Evolutionary conservation across 2,113 vertebrate genomes (phyloP).

Genomic region (Athene noctua): DNA sequence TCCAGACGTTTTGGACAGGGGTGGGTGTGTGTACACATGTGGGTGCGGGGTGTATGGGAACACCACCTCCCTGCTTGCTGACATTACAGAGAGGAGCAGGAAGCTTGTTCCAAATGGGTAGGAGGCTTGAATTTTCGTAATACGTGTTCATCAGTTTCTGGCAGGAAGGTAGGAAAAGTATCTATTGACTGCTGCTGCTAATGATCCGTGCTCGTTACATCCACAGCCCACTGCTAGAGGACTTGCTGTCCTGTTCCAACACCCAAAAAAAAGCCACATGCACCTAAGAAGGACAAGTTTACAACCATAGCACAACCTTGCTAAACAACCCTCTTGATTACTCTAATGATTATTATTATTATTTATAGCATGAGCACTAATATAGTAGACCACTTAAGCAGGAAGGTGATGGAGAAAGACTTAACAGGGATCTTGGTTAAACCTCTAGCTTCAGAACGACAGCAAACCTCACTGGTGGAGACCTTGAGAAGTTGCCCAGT

Average conservation of each 20-base stretch:
- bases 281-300: neutral
- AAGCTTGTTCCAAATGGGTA: neutral
- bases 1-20: neutral
- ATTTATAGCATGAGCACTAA: neutral
- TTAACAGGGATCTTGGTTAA: neutral
- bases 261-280: neutral
- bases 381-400: neutral
- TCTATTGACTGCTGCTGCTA: neutral
- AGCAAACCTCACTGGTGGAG: neutral
- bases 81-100: neutral
- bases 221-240: neutral
- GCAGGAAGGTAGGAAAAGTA: conserved; percentile 21
- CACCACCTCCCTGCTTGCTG: neutral
- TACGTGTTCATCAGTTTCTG: neutral
- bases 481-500: neutral
- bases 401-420: neutral
- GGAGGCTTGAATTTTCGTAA: neutral
- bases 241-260: conserved; percentile 5
- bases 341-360: neutral
- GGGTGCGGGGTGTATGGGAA: neutral
- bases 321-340: neutral
- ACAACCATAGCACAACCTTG: neutral
- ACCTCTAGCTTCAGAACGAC: neutral
- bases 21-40: neutral
- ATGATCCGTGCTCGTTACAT: neutral